Conservation (phyloP, 2,113 vertebrate genomes). For the Alouatta palliata region DNA sequence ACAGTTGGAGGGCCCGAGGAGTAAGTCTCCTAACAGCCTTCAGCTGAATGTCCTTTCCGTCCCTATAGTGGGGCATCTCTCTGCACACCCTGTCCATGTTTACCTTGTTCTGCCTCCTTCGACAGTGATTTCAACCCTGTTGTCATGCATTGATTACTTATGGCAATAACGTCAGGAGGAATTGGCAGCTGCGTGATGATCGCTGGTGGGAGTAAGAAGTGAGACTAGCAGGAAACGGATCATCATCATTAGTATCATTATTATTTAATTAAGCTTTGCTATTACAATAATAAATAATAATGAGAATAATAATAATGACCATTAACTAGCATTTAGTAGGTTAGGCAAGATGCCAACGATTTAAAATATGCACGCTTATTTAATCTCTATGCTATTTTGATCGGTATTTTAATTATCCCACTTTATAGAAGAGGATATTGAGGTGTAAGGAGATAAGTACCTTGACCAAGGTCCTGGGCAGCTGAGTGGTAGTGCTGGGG, state of each 20-base stretch:
- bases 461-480: not conserved
- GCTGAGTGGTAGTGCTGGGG: not conserved
- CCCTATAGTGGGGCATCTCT: accelerated
- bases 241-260: not conserved
- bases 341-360: not conserved
- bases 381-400: not conserved
- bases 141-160: not conserved
- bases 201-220: not conserved
- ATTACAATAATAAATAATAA: conserved; percentile 32
- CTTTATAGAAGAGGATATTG: not conserved
- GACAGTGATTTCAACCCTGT: no score
- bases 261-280: conserved; percentile 16
- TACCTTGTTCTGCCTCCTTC: not conserved
- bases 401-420: no score
- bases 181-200: not conserved
- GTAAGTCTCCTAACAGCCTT: not conserved
- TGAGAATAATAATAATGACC: not conserved
- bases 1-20: not conserved
- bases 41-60: not conserved
- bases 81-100: not conserved
- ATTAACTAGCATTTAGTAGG: not conserved
- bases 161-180: not conserved
- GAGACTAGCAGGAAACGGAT: not conserved
- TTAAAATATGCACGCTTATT: not conserved
- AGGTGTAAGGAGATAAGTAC: not conserved